Conservation (phyloP, 30 jellyfish, hydroid and myxozoan genomes). For the Chironex yamaguchii region DNA sequence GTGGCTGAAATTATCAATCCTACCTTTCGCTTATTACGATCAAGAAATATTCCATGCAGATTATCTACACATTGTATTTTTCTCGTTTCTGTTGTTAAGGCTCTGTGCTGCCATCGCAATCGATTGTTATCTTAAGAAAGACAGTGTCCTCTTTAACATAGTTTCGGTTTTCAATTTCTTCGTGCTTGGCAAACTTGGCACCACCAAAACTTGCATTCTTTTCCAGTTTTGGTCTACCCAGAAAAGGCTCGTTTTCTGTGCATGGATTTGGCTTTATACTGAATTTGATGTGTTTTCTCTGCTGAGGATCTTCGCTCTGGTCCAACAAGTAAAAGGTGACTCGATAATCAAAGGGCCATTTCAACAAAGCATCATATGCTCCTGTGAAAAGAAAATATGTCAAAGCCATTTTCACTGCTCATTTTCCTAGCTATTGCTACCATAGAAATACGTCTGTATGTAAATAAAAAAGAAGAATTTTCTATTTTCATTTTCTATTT, state of each 20-base stretch:
- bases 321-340: conserved; percentile 92
- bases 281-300: conserved; percentile 86
- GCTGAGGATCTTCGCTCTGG: conserved; percentile 74
- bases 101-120: conserved; percentile 96
- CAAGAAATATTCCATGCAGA: too few species aligned
- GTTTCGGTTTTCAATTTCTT: conserved; percentile 81
- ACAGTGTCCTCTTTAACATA: conserved; percentile 88
- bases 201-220: conserved; percentile 99
- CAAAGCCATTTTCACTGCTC: too few species aligned
- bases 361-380: conserved; percentile 89
- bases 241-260: conserved; percentile 88
- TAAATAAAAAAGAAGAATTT: too few species aligned
- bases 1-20: too few species aligned
- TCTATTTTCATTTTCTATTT: too few species aligned
- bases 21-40: too few species aligned
- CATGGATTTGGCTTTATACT: conserved; percentile 99
- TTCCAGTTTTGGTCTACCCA: conserved; percentile 96
- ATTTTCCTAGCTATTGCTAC: too few species aligned
- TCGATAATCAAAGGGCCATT: conserved; percentile 97
- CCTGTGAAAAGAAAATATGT: conserved; percentile 77
- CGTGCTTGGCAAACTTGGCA: conserved; percentile 95
- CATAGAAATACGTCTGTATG: too few species aligned
- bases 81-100: too few species aligned
- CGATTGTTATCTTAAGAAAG: conserved; percentile 82
- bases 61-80: too few species aligned